Evolutionary conservation across 92 coral and sea anemone genomes (phyloP).

Genomic region (Galaxea fascicularis): DNA sequence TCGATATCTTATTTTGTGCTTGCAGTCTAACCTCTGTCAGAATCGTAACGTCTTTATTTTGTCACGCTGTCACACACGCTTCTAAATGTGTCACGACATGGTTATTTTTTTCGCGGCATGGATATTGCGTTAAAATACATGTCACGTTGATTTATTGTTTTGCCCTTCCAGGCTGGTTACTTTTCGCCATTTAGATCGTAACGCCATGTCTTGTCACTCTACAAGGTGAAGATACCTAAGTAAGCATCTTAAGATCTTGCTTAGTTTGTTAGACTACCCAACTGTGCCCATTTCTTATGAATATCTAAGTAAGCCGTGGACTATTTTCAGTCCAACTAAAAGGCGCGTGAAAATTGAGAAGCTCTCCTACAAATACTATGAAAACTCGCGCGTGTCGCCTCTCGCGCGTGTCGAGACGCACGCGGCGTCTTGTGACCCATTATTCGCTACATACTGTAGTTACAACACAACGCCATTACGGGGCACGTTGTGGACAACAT

Average conservation of each 20-base stretch:
- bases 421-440: too few relatives aligned
- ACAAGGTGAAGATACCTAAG: constrained; percentile 51
- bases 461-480: too few relatives aligned
- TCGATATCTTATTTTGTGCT: too few relatives aligned
- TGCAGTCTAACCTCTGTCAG: not conserved
- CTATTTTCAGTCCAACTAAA: too few relatives aligned
- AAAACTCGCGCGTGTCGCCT: too few relatives aligned
- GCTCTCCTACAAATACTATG: too few relatives aligned
- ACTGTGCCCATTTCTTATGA: not conserved
- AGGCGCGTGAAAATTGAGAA: too few relatives aligned
- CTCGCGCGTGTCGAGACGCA: too few relatives aligned
- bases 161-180: constrained; percentile 69
- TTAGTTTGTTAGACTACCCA: not conserved
- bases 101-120: too few relatives aligned
- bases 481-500: too few relatives aligned
- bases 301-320: too few relatives aligned
- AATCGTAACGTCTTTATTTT: not conserved
- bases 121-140: not conserved
- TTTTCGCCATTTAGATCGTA: constrained; percentile 66
- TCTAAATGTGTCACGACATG: not conserved
- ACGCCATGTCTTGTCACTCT: constrained; percentile 41
- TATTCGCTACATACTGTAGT: too few relatives aligned
- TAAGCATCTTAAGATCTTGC: constrained; percentile 34
- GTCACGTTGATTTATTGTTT: constrained; percentile 42
- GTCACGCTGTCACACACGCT: not conserved